These are phyloP conservation scores for Sebastes vulpes DNA, from an alignment of 2,797 vertebrate genomes.

Conservation along the genomic window DNA sequence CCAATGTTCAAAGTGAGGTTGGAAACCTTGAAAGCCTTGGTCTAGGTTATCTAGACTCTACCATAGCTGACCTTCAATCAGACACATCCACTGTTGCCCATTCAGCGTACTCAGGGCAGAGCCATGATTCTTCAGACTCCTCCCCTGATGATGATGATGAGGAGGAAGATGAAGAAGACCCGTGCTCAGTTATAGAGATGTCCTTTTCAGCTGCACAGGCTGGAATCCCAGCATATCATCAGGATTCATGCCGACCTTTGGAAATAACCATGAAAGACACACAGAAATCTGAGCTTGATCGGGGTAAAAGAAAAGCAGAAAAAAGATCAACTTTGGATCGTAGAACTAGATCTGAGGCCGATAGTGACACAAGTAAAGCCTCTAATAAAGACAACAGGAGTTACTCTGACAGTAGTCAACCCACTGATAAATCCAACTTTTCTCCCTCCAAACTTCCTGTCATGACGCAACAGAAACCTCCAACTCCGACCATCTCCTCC, in stretches of 20 bases:
- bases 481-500: conserved; percentile 46
- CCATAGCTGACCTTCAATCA: conserved; percentile 82
- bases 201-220: conserved; percentile 22
- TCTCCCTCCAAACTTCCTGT: conserved; percentile 83
- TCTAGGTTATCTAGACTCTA: conserved; percentile 80
- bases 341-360: conserved; percentile 81
- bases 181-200: conserved; percentile 77
- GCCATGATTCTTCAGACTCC: conserved; percentile 89
- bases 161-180: conserved; percentile 72
- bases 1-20: conserved; percentile 45
- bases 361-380: conserved; percentile 66
- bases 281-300: conserved; percentile 72
- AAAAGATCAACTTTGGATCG: conserved; percentile 44
- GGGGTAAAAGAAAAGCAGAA: conserved; percentile 23
- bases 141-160: conserved; percentile 88
- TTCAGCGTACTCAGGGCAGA: conserved; percentile 69
- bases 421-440: conserved; percentile 74
- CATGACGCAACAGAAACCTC: conserved; percentile 74
- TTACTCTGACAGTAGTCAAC: conserved; percentile 75
- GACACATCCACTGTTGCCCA: conserved; percentile 78
- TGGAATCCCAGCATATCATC: conserved; percentile 17
- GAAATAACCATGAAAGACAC: conserved; percentile 85
- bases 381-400: conserved; percentile 59
- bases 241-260: conserved; percentile 43
- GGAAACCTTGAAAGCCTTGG: conserved; percentile 74